Evolutionary conservation across 2,888 invertebrate genomes (phyloP).

Genomic region (Bombylius major): DNA sequence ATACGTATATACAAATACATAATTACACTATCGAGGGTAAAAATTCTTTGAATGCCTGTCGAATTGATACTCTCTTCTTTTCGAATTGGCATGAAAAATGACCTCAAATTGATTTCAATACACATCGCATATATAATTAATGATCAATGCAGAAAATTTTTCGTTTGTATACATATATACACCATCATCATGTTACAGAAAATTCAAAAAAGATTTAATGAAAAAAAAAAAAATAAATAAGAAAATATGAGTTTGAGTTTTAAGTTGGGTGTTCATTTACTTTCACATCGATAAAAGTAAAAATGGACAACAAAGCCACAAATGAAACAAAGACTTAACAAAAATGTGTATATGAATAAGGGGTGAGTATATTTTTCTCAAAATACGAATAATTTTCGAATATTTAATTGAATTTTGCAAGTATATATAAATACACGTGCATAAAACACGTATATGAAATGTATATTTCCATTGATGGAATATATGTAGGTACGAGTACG

Average conservation of each 20-base stretch:
- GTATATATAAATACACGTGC: too few species aligned
- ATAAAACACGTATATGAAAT: too few species aligned
- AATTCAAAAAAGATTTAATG: too few species aligned
- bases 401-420: too few species aligned
- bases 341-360: not conserved
- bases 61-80: slow-evolving; percentile 1
- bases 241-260: too few species aligned
- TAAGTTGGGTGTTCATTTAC: too few species aligned
- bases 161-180: slow-evolving; percentile 2
- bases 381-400: too few species aligned
- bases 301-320: not conserved
- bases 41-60: not conserved
- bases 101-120: slow-evolving; percentile 16
- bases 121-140: slow-evolving; percentile 14
- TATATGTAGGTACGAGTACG: too few species aligned
- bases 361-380: not conserved
- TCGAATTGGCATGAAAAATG: slow-evolving; percentile 15
- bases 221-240: too few species aligned
- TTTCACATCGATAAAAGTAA: not conserved
- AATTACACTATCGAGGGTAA: not conserved
- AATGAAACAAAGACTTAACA: not conserved
- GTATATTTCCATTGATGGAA: too few species aligned
- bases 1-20: too few species aligned
- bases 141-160: slow-evolving; percentile 10
- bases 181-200: not conserved